These are phyloP conservation scores for Oxytorus armatus DNA, from an alignment of 2,888 invertebrate genomes.

Conservation along the genomic window DNA sequence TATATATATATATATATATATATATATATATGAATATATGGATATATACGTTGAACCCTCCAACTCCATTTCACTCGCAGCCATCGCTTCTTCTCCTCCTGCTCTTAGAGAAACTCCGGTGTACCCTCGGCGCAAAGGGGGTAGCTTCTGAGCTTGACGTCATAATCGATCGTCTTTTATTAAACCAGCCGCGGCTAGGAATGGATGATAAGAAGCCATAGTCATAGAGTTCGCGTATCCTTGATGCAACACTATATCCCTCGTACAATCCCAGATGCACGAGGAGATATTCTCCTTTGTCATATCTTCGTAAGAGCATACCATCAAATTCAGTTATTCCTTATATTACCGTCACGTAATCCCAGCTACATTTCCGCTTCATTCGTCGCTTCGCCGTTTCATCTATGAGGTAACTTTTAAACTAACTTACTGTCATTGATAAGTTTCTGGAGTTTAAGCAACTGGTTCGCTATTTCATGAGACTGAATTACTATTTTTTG, in stretches of 20 bases:
- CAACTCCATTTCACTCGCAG: slow-evolving; percentile 66
- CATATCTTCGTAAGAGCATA: slow-evolving; percentile 11
- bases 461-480: no score
- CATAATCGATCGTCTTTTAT: slow-evolving; percentile 69
- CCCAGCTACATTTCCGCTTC: not conserved
- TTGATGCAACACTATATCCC: not conserved
- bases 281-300: not conserved
- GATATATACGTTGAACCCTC: slow-evolving; percentile 58
- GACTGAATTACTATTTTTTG: no score
- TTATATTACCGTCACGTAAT: not conserved
- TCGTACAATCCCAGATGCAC: not conserved
- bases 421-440: no score
- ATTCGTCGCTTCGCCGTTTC: not conserved
- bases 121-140: slow-evolving; percentile 62
- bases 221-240: slow-evolving; percentile 17
- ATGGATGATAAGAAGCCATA: slow-evolving; percentile 55
- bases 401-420: not conserved
- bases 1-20: slow-evolving; percentile 23
- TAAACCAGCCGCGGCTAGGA: slow-evolving; percentile 52
- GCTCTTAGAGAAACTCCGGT: slow-evolving; percentile 52
- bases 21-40: no score
- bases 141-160: slow-evolving; percentile 67
- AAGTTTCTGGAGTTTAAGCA: no score
- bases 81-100: slow-evolving; percentile 53
- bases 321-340: slow-evolving; percentile 1